Evolutionary conservation across 2,113 vertebrate species (phyloP), one percentile per base, ranked within the genome.

Genomic region (Hippocampus abdominalis): DNA sequence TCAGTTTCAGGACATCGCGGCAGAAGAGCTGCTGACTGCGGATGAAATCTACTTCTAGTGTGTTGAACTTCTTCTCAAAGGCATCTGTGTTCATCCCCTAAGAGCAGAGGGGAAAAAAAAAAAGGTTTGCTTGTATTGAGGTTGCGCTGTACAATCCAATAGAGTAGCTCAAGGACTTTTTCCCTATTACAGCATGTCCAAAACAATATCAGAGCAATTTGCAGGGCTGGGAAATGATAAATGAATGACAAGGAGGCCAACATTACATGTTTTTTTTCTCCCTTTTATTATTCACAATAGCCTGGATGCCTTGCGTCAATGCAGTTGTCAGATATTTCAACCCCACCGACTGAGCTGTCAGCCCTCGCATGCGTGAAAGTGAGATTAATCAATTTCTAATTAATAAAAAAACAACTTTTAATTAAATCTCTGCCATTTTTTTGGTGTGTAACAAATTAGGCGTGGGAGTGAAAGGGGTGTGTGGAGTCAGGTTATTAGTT

Each of bases 11-110:
- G 68, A 96, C 94, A 12, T 97, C 94, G 67, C 84, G 90, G 86
- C 96, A 98, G 87, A 95, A 99, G 64, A 93, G 78, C 86, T 91
- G 93, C 70, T 98, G 96, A 86, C 93, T 94, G 73, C 70, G 93
- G 84, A 99, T 91, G 81, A 95, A 85, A 88, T 94, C 93, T 79
- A 95, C 61, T 78, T 94, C 94, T 84, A 98, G 23, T 1, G 96
- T 98, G 84, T 97, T 98, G 81, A 95, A 95, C 89, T 94, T 98
- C 90, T 98, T 98, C 86, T 96, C 95, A 91, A 99, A 98, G 71
- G 91, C 69, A 84, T 95, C 88, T 0, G 75, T 85, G 83, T 96
- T 91, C 94, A 96, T 96, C 53, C 88, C 95, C 97, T 99, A 77
- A 85, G 77, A 21, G 77, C 25, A 88, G 57, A 75, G 87, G 59